phyloP scores from a whole-genome alignment of 2,113 vertebrate species.

The Muntiacus reevesi region DNA sequence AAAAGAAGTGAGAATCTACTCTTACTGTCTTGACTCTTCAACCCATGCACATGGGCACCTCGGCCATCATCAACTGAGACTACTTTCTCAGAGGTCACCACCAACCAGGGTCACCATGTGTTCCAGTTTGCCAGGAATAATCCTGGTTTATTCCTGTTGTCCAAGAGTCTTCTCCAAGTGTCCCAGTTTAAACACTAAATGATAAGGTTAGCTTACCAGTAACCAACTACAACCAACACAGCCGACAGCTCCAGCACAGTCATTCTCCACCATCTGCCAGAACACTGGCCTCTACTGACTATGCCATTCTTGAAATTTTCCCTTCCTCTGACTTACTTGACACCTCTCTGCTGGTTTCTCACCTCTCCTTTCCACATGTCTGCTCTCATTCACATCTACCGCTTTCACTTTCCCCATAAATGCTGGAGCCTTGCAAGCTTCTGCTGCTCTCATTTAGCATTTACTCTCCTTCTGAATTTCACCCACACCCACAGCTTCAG shows the following conservation, averaged over 20 bases:
- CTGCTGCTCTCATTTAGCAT: background rate
- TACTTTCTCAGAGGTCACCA: background rate
- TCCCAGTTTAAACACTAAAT: background rate
- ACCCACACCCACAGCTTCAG: constrained; percentile 44
- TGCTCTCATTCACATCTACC: background rate
- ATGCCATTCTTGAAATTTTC: background rate
- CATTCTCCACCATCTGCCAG: background rate
- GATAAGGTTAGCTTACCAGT: background rate
- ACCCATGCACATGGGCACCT: background rate
- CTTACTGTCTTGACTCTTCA: background rate
- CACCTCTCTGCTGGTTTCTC: background rate
- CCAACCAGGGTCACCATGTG: background rate
- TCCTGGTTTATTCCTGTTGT: background rate
- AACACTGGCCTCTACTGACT: background rate
- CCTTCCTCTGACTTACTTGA: background rate
- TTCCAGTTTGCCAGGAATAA: background rate
- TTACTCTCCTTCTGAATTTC: constrained; percentile 46
- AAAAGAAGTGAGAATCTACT: background rate
- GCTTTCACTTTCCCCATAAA: background rate
- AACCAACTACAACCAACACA: background rate
- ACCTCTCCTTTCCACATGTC: background rate
- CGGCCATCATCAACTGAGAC: background rate
- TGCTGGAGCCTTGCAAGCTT: background rate
- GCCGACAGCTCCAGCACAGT: rapidly evolving
- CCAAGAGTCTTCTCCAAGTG: background rate